Evolutionary conservation across 2,797 vertebrate species (phyloP), one percentile per base, ranked within the genome.

Genomic region (Siniperca obscura): DNA sequence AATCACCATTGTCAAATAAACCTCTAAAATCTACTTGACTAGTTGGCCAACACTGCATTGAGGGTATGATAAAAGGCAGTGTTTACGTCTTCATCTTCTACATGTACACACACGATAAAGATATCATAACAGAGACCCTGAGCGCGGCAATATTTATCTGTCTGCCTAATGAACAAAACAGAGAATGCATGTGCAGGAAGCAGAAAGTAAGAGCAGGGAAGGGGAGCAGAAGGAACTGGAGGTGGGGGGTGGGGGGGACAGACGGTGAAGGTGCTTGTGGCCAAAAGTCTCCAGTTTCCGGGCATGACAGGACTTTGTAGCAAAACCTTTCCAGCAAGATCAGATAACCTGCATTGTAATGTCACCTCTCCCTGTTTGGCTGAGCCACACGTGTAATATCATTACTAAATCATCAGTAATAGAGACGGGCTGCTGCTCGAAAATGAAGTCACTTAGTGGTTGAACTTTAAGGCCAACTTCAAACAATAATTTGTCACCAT

Each of bases 1-100:
- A 92, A 92, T 91, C 91, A 85, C 77, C 30, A 10, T 46, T 91
- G 92, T 93, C 93, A 93, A 92, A 93, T 92, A 94, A 93, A 92
- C 81, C 60, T 48, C 70, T 0, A 27, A 85, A 90, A 88, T 81
- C 83, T 68, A 76, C 86, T 86, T 5, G 61, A 80, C 55, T 44
- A 3, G 76, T 7, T 11, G 73, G 72, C 74, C 68, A 30, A 34
- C 3, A 50, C 65, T 55, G 69, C 82, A 72, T 25, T n/a, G 44
- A 81, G 79, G 73, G 65, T 5, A 72, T 27, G 91, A 94, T 93
- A 86, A 93, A 93, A 93, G 87, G 82, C 78, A 19, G 62, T 53
- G 92, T 92, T 94, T 94, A 91, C 70, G 10, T 90, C 67, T 81
- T 0, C 56, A 76, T 85, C 89, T 75, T 74, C 85, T 21, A 62